A percentile compares a stretch with the other conserved stretches of the same genome.
Conservation (phyloP, 2,888 invertebrate genomes). For the Seira musarum region DNA sequence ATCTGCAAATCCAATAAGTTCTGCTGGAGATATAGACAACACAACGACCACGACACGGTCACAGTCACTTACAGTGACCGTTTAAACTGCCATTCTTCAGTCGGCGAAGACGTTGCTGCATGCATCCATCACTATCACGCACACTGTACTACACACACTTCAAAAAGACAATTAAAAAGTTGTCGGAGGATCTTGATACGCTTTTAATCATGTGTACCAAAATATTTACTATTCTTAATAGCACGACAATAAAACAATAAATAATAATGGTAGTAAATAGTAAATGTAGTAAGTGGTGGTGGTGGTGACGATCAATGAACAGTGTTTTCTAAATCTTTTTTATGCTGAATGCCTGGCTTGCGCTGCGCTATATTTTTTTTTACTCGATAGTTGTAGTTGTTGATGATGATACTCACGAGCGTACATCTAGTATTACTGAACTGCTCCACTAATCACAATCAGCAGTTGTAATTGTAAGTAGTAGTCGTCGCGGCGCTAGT, state of each 20-base stretch:
- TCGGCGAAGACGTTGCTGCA: too few species aligned
- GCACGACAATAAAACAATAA: slow-evolving; percentile 5
- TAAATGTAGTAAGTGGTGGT: background rate
- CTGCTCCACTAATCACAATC: slow-evolving; percentile 54
- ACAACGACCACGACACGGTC: too few species aligned
- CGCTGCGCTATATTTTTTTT: background rate
- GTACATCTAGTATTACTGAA: slow-evolving; percentile 35
- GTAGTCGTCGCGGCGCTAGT: slow-evolving; percentile 22
- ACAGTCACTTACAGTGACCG: too few species aligned
- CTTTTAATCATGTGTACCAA: slow-evolving; percentile 2
- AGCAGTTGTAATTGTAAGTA: slow-evolving; percentile 40
- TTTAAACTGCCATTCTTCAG: too few species aligned
- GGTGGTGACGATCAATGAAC: background rate
- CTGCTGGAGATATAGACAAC: too few species aligned
- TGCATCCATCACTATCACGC: too few species aligned
- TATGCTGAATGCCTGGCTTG: background rate
- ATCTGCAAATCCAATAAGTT: too few species aligned
- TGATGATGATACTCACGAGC: slow-evolving; percentile 20
- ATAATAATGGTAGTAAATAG: slow-evolving; percentile 10
- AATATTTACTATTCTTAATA: background rate
- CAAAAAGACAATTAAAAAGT: slow-evolving; percentile 8
- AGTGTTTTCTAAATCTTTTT: background rate
- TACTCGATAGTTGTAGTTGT: too few species aligned
- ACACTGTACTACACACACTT: slow-evolving; percentile 3
- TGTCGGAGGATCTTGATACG: background rate